phyloP scores from a whole-genome alignment of 2,888 invertebrate genomes.

The Pseudococcus viburni region DNA sequence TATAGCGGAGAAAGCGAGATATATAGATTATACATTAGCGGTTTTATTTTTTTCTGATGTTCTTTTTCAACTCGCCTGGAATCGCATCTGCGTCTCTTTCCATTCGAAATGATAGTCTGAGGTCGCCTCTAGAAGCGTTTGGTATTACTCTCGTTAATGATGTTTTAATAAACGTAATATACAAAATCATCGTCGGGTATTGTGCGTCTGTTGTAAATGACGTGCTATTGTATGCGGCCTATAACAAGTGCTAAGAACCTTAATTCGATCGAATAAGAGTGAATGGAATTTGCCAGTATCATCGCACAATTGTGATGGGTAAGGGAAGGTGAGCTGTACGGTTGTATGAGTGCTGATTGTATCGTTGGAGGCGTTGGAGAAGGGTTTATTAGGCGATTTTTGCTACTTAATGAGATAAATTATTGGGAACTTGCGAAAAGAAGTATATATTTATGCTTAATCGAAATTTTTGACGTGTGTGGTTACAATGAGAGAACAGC shows the following conservation, averaged over 20 bases:
- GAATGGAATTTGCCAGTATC: conserved; percentile 2
- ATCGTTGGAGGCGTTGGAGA: too few species aligned
- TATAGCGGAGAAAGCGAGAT: conserved; percentile 41
- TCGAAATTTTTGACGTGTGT: too few species aligned
- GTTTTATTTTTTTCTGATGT: not conserved
- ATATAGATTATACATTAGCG: conserved; percentile 43
- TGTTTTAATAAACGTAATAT: conserved; percentile 48
- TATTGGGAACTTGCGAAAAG: too few species aligned
- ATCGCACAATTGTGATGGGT: not conserved
- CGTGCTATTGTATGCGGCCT: not conserved
- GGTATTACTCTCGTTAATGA: conserved; percentile 36
- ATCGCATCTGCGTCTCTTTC: not conserved
- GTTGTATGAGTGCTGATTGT: too few species aligned
- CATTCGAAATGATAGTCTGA: not conserved
- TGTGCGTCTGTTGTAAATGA: conserved; percentile 19
- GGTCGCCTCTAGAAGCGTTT: not conserved
- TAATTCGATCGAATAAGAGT: conserved; percentile 27
- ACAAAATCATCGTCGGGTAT: conserved; percentile 47
- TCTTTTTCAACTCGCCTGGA: not conserved
- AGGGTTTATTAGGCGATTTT: too few species aligned
- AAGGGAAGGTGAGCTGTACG: too few species aligned
- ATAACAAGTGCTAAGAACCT: conserved; percentile 19
- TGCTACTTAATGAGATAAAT: too few species aligned
- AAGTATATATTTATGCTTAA: too few species aligned
- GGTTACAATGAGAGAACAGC: too few species aligned